Conservation (phyloP, 2,113 vertebrate genomes). For the Otocyon megalotis region DNA sequence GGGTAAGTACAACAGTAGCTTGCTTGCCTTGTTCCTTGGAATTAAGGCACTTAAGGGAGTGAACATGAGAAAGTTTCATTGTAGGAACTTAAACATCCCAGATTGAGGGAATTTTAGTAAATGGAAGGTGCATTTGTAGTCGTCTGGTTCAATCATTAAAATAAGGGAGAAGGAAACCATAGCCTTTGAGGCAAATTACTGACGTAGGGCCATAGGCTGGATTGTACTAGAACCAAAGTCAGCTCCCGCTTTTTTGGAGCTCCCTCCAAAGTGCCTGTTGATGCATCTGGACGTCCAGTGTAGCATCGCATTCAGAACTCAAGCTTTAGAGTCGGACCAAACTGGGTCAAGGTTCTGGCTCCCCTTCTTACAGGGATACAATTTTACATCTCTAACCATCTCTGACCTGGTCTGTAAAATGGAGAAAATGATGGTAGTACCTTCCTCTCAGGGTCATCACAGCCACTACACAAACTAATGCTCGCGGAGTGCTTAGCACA, state of each 20-base stretch:
- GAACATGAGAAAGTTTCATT: neutral
- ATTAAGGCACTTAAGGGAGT: neutral
- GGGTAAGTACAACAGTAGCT: neutral
- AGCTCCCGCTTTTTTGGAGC: neutral
- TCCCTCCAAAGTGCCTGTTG: neutral
- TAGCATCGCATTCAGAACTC: neutral
- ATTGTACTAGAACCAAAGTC: neutral
- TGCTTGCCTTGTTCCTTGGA: neutral
- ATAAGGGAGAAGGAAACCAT: neutral
- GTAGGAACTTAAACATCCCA: conserved; percentile 26
- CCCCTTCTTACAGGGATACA: neutral
- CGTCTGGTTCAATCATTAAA: neutral
- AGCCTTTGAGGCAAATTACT: neutral
- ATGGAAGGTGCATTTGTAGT: neutral
- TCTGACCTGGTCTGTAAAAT: conserved; percentile 23
- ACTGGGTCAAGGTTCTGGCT: neutral
- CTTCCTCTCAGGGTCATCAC: neutral
- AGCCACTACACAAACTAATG: neutral
- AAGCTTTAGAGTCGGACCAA: neutral
- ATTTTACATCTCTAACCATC: neutral
- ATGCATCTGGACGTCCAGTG: neutral
- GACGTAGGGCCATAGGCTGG: neutral
- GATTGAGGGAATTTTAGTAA: neutral
- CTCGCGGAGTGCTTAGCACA: neutral
- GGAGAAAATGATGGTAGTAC: neutral